Evolutionary conservation across 2,113 vertebrate species (phyloP).

Genomic region (Empidonax traillii): DNA sequence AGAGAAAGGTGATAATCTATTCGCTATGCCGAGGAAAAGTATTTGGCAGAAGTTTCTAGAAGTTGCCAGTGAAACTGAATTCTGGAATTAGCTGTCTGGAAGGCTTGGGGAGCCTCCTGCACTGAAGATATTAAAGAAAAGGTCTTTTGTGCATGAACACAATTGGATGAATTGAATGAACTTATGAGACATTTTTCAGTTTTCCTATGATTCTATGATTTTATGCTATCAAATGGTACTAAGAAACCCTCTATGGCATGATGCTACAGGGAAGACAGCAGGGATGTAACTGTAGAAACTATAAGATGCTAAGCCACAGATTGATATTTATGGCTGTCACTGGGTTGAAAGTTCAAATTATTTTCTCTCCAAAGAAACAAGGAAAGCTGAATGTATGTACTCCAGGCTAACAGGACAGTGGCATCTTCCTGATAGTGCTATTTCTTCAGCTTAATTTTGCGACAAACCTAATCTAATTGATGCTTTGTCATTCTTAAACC

Average conservation of each 20-base stretch:
- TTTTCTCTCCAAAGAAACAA: not conserved
- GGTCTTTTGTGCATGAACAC: not conserved
- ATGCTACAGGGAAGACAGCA: not conserved
- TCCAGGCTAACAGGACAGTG: not conserved
- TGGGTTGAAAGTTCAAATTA: not conserved
- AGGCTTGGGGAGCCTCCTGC: not conserved
- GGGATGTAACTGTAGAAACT: not conserved
- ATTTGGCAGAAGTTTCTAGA: not conserved
- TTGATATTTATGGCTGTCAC: not conserved
- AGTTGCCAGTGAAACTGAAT: not conserved
- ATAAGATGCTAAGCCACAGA: not conserved
- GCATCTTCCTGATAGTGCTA: not conserved
- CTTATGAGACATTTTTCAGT: not conserved
- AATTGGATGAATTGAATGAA: not conserved
- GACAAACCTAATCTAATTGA: not conserved
- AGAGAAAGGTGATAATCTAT: not conserved
- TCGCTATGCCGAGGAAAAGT: not conserved
- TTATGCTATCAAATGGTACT: not conserved
- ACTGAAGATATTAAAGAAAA: not conserved
- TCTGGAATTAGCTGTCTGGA: not conserved
- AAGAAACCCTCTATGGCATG: not conserved
- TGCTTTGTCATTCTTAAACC: not conserved
- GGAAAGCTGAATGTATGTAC: not conserved
- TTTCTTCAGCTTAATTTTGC: not conserved
- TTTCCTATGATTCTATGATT: not conserved